These are phyloP conservation scores for Drosophila dives DNA, from an alignment of 2,888 invertebrate genomes.

Conservation along the genomic window DNA sequence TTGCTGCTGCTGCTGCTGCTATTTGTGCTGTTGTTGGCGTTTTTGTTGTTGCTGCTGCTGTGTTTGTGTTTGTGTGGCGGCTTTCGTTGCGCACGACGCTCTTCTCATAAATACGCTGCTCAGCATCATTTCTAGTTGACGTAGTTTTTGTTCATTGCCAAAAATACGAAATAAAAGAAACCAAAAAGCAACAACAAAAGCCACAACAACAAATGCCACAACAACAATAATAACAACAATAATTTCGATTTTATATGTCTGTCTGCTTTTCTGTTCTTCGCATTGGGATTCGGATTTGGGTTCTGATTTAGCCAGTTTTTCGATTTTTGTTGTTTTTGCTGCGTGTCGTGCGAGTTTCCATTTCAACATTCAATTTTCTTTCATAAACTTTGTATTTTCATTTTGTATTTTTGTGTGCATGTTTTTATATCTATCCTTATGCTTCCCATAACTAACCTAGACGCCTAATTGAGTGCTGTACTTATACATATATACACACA, in stretches of 20 bases:
- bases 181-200: slow-evolving; percentile 7
- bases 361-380: slow-evolving; percentile 76
- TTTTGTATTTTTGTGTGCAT: slow-evolving; percentile 17
- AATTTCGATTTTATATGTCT: slow-evolving; percentile 23
- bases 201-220: slow-evolving; percentile 10
- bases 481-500: slow-evolving; percentile 4
- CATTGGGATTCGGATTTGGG: slow-evolving; percentile 19
- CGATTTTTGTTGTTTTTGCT: slow-evolving; percentile 21
- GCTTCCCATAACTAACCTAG: slow-evolving; percentile 38
- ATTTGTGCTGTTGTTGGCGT: slow-evolving; percentile 34
- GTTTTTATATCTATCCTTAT: not conserved
- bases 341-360: slow-evolving; percentile 72
- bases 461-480: slow-evolving; percentile 66
- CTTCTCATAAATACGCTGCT: slow-evolving; percentile 63
- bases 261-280: slow-evolving; percentile 38
- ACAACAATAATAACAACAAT: slow-evolving; percentile 1
- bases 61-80: slow-evolving; percentile 32
- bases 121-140: slow-evolving; percentile 66
- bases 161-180: slow-evolving; percentile 73
- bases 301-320: slow-evolving; percentile 17
- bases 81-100: slow-evolving; percentile 77
- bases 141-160: slow-evolving; percentile 82
- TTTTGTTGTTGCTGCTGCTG: slow-evolving; percentile 30
- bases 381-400: slow-evolving; percentile 72
- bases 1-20: slow-evolving; percentile 37